A percentile compares a stretch with the other conserved stretches of the same genome.
Conservation (phyloP, 2,113 vertebrate species). For the Thalassarche chlororhynchos region DNA sequence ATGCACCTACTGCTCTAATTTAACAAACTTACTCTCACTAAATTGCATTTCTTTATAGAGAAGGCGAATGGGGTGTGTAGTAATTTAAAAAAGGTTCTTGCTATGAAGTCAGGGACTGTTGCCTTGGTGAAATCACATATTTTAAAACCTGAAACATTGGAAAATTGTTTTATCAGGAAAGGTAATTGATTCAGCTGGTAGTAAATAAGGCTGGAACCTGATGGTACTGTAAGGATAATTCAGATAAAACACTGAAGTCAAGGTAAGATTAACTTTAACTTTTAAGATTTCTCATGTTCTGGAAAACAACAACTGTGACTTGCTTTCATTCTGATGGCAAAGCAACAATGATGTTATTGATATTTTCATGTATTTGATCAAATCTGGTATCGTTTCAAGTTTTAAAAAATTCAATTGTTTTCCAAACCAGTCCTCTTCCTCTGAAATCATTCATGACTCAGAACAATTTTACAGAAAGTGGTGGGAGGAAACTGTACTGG, state of each 20-base stretch:
- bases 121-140: slow-evolving; percentile 39
- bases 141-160: slow-evolving; percentile 32
- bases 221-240: neutral
- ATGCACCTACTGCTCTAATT: slow-evolving; percentile 20
- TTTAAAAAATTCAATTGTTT: neutral
- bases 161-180: slow-evolving; percentile 46
- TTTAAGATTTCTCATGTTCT: neutral
- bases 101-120: slow-evolving; percentile 21
- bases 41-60: slow-evolving; percentile 33
- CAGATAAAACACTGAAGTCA: slow-evolving; percentile 13
- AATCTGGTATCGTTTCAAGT: neutral
- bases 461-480: neutral
- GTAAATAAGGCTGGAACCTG: neutral
- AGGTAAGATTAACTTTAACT: neutral
- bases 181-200: slow-evolving; percentile 36
- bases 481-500: neutral
- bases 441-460: neutral
- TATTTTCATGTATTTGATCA: slow-evolving; percentile 3
- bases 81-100: slow-evolving; percentile 32
- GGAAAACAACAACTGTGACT: neutral
- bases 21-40: slow-evolving; percentile 44
- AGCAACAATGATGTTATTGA: neutral
- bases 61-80: neutral
- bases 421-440: neutral
- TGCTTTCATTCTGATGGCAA: neutral